These are phyloP conservation scores for Epinotia ramella DNA, from an alignment of 2,888 invertebrate species.

Conservation along the genomic window DNA sequence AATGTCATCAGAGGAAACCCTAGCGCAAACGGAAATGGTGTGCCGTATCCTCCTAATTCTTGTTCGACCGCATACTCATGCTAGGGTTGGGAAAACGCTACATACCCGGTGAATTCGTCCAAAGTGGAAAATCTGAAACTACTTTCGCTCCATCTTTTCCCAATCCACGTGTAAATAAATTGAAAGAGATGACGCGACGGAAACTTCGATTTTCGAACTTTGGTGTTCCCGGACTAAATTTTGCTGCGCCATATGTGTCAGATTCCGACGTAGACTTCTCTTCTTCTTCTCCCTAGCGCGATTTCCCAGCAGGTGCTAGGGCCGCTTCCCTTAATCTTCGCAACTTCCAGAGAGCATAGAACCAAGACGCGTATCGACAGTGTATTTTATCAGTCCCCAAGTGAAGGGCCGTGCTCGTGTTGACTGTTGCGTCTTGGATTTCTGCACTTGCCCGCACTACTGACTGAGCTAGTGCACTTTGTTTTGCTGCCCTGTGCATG, in stretches of 20 bases:
- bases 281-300: constrained; percentile 38
- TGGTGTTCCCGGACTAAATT: not conserved
- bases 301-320: constrained; percentile 40
- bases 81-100: not conserved
- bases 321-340: constrained; percentile 43
- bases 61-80: not conserved
- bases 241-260: constrained; percentile 18
- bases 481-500: constrained; percentile 46
- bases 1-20: not conserved
- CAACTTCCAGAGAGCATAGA: constrained; percentile 40
- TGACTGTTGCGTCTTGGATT: constrained; percentile 39
- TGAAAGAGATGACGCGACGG: not conserved
- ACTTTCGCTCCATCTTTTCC: not conserved
- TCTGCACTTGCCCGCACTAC: constrained; percentile 45
- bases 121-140: constrained; percentile 1
- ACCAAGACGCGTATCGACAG: constrained; percentile 38
- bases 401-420: not conserved
- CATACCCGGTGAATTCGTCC: not conserved
- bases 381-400: not conserved
- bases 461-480: constrained; percentile 45
- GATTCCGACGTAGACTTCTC: constrained; percentile 29
- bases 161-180: not conserved
- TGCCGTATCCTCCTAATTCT: not conserved
- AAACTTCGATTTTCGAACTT: constrained; percentile 5
- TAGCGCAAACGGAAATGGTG: not conserved